A percentile compares a stretch with the other conserved stretches of the same genome.
phyloP scores from a whole-genome alignment of 2,888 invertebrate species.

The Synergus umbraculus region DNA sequence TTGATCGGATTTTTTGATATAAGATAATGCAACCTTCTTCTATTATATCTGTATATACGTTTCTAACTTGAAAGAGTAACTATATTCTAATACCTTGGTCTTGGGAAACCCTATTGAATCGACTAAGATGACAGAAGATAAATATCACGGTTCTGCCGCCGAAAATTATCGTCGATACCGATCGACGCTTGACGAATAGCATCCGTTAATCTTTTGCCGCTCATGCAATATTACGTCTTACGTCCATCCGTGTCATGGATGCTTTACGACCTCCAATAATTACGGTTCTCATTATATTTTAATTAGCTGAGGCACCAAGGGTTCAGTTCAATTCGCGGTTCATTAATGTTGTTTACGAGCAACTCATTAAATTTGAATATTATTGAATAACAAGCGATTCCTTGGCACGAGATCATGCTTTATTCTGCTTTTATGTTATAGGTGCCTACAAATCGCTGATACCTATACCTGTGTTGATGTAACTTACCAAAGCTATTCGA shows the following conservation, averaged over 20 bases:
- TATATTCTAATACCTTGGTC: neutral
- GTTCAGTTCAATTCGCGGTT: slow-evolving; percentile 63
- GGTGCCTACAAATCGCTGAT: slow-evolving; percentile 30
- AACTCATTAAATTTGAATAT: slow-evolving; percentile 72
- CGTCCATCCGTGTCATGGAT: slow-evolving; percentile 52
- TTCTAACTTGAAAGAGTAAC: slow-evolving; percentile 2
- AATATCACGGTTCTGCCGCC: slow-evolving; percentile 48
- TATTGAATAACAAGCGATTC: slow-evolving; percentile 68
- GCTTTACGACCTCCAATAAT: slow-evolving; percentile 71
- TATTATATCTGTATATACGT: neutral
- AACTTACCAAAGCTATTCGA: slow-evolving; percentile 45
- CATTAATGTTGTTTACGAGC: slow-evolving; percentile 72
- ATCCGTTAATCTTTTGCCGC: slow-evolving; percentile 57
- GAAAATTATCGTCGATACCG: slow-evolving; percentile 49
- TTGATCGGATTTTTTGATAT: neutral
- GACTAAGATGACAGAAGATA: slow-evolving; percentile 44
- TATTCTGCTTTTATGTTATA: slow-evolving; percentile 25
- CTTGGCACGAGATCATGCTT: slow-evolving; percentile 57
- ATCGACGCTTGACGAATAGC: slow-evolving; percentile 62
- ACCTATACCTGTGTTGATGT: neutral
- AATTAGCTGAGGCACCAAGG: slow-evolving; percentile 66
- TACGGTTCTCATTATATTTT: slow-evolving; percentile 75
- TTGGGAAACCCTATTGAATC: slow-evolving; percentile 41
- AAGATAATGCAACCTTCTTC: neutral
- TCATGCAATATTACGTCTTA: slow-evolving; percentile 49